Evolutionary conservation across 2,888 invertebrate species (phyloP), one percentile per base, ranked within the genome.

Genomic region (Acanthosepion esculentum): DNA sequence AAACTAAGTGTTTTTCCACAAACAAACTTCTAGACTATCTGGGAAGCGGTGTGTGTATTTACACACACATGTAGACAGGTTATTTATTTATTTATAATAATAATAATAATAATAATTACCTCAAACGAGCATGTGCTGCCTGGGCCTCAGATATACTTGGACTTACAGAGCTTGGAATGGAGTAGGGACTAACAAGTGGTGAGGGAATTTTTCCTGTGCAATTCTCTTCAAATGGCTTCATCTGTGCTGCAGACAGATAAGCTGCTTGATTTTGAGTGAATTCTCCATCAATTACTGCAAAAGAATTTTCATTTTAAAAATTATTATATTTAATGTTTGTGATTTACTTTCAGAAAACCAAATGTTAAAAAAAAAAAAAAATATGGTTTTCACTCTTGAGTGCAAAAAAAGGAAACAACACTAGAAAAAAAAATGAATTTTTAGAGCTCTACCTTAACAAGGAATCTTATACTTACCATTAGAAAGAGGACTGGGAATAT

Each of bases 111-210:
- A 4, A n/a, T n/a, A 78, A 78, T 78, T 95, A 97, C 97, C 97
- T 96, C 95, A 98, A 98, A 96, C 98, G 98, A 96, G 98, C 98
- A 97, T 98, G 98, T 93, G 98, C 98, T 95, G 98, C 98, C 96
- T 97, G 98, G 95, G 98, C 98, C 97, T 98, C 98, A 78, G 98
- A 98, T 95, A 98, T 98, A 93, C 98, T 98, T 92, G 95, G 93
- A 94, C 95, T 95, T 95, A 95, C 95, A 95, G 96, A 91, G 94
- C 95, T 94, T 94, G 96, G 95, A 95, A 95, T 95, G 95, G 95
- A 95, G 94, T 95, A 95, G 94, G 95, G 95, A 94, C 95, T 96
- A 94, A 96, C 95, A 48, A 96, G 95, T 91, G 96, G 95, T 91
- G 96, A 95, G 95, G 95, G 95, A 94, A 96, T 95, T 95, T 96